phyloP scores from a whole-genome alignment of 2,888 invertebrate genomes.

The Heliconius ismenius region DNA sequence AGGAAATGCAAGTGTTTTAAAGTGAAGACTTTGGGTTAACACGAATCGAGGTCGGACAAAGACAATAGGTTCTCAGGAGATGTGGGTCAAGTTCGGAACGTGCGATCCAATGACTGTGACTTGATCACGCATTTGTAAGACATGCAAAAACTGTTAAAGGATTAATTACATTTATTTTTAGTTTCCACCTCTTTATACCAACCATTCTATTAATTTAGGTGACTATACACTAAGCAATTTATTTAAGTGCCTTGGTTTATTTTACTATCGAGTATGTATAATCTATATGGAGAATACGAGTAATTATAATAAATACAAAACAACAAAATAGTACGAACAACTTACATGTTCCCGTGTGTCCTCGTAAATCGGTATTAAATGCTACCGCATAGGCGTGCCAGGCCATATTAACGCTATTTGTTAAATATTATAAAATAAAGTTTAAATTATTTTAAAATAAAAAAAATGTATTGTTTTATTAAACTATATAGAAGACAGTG shows the following conservation, averaged over 20 bases:
- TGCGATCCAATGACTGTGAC: slow-evolving; percentile 57
- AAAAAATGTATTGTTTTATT: neutral
- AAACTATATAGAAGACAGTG: neutral
- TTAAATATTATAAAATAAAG: neutral
- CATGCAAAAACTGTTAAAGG: slow-evolving; percentile 35
- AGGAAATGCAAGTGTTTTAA: slow-evolving; percentile 43
- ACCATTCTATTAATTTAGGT: neutral
- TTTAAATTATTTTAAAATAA: neutral
- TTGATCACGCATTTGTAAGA: slow-evolving; percentile 56
- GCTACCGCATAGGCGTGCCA: slow-evolving; percentile 33
- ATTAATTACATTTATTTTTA: slow-evolving; percentile 32
- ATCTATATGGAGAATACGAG: neutral
- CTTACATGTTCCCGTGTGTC: slow-evolving; percentile 15
- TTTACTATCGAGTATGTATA: neutral
- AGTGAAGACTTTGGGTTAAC: slow-evolving; percentile 61
- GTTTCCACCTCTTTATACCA: neutral
- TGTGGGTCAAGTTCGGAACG: slow-evolving; percentile 76
- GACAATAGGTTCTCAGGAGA: slow-evolving; percentile 71
- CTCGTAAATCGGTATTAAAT: slow-evolving; percentile 21
- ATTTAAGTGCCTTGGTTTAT: neutral
- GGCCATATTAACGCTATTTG: slow-evolving; percentile 26
- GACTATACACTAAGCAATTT: neutral
- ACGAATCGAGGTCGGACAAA: slow-evolving; percentile 63
- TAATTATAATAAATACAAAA: neutral
- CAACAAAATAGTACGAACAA: neutral